Evolutionary conservation across 2,113 vertebrate genomes (phyloP), one percentile per base, ranked within the genome.

Genomic region (Aix galericulata): DNA sequence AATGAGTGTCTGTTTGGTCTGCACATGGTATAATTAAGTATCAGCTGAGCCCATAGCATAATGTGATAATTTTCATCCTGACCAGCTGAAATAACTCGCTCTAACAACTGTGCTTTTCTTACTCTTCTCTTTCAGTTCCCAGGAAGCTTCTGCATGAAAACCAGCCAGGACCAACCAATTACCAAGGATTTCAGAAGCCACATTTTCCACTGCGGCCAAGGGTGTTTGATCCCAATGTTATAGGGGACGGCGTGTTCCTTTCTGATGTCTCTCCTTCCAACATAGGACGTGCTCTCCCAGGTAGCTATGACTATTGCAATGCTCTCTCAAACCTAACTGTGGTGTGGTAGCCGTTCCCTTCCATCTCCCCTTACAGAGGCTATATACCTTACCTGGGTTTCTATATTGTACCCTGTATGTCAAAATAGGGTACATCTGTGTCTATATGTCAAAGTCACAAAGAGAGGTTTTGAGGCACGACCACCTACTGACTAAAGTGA

Each of bases 131-230:
- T 96, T 89, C 89, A 99, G 98, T 99, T 82, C 98, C 98, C 94
- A 99, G 98, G 98, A 99, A 98, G 94, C 97, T 99, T 84, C 97
- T 99, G 74, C 98, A 99, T 97, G 98, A 98, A 95, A 97, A 97
- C 34, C 96, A 97, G 95, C 95, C 98, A 96, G 97, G 96, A 88
- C 95, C 98, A 42, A 98, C 97, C 27, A 91, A 72, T 77, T 97
- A 96, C 97, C 93, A 98, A 89, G 95, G 97, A 55, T 87, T 93
- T 74, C 97, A 95, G 88, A 96, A 97, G 59, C 97, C 95, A 40
- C 97, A 64, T 98, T 97, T 95, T 53, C 96, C 97, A 1, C 91
- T 93, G 80, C 87, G 29, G 78, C 96, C 98, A 46, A 89, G 95
- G 71, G 93, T 80, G 73, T 98, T 98, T 97, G 98, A 99, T 97